phyloP scores from a whole-genome alignment of 1,140 invertebrate species.

The Drosophila pandora region DNA sequence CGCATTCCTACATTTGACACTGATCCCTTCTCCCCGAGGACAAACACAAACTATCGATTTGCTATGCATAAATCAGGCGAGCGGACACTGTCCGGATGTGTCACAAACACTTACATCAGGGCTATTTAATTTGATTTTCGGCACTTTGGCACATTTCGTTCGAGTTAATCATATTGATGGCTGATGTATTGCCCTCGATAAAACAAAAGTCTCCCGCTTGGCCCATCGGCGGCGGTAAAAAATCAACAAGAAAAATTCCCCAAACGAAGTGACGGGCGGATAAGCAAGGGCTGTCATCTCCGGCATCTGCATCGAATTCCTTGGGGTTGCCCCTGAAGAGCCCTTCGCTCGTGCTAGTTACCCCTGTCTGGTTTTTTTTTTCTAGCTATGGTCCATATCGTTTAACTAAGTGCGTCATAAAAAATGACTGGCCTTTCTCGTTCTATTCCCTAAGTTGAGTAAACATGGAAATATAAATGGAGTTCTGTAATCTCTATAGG shows the following conservation, averaged over 20 bases:
- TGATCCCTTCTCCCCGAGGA: conserved; percentile 76
- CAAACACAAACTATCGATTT: conserved; percentile 75
- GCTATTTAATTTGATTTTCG: conserved; percentile 82
- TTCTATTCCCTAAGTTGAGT: background rate
- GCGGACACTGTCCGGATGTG: conserved; percentile 52
- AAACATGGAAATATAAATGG: background rate
- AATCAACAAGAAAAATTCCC: conserved; percentile 56
- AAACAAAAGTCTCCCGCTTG: conserved; percentile 69
- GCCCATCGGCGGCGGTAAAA: conserved; percentile 49
- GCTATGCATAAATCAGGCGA: conserved; percentile 68
- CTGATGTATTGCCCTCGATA: conserved; percentile 72
- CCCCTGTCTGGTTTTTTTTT: conserved; percentile 3
- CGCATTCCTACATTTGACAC: conserved; percentile 53
- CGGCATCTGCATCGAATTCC: conserved; percentile 26
- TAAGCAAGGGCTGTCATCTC: conserved; percentile 55
- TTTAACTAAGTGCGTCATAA: conserved; percentile 72
- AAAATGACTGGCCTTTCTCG: conserved; percentile 36
- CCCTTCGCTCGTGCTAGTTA: conserved; percentile 11
- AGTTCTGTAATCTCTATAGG: background rate
- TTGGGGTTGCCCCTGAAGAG: conserved; percentile 44
- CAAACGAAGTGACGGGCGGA: conserved; percentile 17
- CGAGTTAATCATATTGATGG: conserved; percentile 78
- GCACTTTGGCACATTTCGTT: conserved; percentile 64
- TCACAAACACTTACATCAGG: conserved; percentile 80
- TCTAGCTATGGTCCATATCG: conserved; percentile 36